Evolutionary conservation across 2,797 vertebrate genomes (phyloP).

Genomic region (Mormyrus proboscirostris): DNA sequence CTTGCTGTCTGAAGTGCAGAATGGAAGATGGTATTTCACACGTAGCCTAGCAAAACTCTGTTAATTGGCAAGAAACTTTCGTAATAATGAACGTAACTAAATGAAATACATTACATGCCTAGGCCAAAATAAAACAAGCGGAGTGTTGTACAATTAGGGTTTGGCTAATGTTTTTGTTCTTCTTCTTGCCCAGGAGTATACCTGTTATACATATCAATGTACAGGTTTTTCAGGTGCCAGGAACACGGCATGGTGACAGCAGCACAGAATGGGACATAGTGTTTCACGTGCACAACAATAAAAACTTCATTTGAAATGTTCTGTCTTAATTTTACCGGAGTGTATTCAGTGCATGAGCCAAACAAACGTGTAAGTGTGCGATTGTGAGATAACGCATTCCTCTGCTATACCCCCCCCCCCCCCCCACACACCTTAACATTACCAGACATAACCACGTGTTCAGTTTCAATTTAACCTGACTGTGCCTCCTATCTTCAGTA

Average conservation of each 20-base stretch:
- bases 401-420: not conserved
- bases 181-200: not conserved
- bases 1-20: not conserved
- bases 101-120: not conserved
- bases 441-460: not conserved
- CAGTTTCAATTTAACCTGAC: not conserved
- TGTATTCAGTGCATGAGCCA: not conserved
- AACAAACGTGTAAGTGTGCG: not conserved
- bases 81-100: not conserved
- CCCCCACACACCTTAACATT: not conserved
- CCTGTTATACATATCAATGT: not conserved
- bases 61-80: not conserved
- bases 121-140: not conserved
- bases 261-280: not conserved
- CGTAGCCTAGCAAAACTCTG: not conserved
- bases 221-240: not conserved
- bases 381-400: not conserved
- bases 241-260: not conserved
- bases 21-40: not conserved
- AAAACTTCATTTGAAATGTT: not conserved
- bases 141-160: not conserved
- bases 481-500: not conserved
- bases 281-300: not conserved
- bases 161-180: not conserved
- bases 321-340: not conserved